Base-by-base conservation (phyloP, 2,113 vertebrate species). In the Herpailurus yagouaroundi region DNA sequence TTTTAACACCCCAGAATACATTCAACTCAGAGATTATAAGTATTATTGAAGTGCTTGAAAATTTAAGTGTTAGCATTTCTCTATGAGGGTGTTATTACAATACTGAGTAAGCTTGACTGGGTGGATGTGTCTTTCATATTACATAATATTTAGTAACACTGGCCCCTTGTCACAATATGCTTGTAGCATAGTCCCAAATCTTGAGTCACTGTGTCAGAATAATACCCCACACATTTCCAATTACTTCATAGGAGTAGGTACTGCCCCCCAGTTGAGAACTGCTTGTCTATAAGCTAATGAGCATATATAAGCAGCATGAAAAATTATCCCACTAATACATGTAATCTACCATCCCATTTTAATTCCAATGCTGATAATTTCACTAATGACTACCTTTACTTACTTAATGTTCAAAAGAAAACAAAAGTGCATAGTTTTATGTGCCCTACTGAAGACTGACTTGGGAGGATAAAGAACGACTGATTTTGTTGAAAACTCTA, bases 401-500 rank as follows among this genome's bases (percentile, higher is more conserved):
- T 63, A 79, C 48, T 80, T 91, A 76, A 81, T 48, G 45, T 96
- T 38, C 15, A 85, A 74, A 91, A 74, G 64, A 27, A 27, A 25
- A 60, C 57, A 64, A 91, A 69, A 52, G 50, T 64, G 33, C 7
- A 57, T 86, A 69, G 33, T 92, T 85, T 92, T 84, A 84, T 89
- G 81, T 97, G 57, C 60, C 83, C 89, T 83, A 45, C 50, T 27
- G 74, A 91, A 83, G 50, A 77, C 16, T 76, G 38, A 77, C 60
- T 60, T 33, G n/a, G 81, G 52, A 38, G 13, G 41, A 97, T 64
- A n/a, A 76, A 50, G n/a, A 95, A 69, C 29, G 71, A 92, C 33
- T 89, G 50, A 71, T 89, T 89, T 76, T 92, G 63, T 18, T 92
- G 63, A 92, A 69, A 95, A 88, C n/a, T 41, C 29, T 89, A 66